These are phyloP conservation scores for Ptychoptera albimana DNA, from an alignment of 2,888 invertebrate species.

Conservation along the genomic window DNA sequence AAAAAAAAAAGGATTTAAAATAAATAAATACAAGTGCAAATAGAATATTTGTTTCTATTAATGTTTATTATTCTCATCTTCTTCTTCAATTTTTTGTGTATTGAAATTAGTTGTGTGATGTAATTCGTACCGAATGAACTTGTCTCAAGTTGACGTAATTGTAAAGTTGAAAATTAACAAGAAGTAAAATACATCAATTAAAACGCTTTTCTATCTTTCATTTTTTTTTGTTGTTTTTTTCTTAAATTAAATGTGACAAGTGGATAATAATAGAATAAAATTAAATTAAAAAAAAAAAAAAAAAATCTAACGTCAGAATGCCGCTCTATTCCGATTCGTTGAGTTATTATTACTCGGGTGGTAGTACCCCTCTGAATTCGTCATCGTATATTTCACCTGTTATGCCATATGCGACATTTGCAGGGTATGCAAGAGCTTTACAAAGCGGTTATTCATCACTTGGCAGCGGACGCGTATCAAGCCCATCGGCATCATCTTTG, in stretches of 20 bases:
- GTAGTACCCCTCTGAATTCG: conserved; percentile 33
- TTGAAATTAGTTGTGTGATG: too few relatives aligned
- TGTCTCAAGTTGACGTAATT: background rate
- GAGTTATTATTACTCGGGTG: conserved; percentile 36
- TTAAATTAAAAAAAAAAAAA: background rate
- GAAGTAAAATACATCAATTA: background rate
- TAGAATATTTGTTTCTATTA: too few relatives aligned
- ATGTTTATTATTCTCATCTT: too few relatives aligned
- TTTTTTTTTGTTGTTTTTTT: background rate
- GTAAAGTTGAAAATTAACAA: background rate
- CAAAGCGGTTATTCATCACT: conserved; percentile 34
- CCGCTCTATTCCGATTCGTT: conserved; percentile 49
- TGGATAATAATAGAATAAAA: background rate
- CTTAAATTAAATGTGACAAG: background rate
- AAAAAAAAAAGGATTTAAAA: too few relatives aligned
- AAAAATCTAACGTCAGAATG: conserved; percentile 28
- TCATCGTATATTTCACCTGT: conserved; percentile 30
- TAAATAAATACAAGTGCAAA: too few relatives aligned
- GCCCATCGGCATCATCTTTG: conserved; percentile 19
- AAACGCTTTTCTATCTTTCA: background rate
- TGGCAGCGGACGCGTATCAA: conserved; percentile 36
- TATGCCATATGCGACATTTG: conserved; percentile 31
- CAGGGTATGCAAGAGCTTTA: conserved; percentile 34
- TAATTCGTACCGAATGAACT: too few relatives aligned
- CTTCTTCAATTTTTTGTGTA: too few relatives aligned